Base-by-base conservation (phyloP, 2,113 vertebrate species). In the Grus americana region DNA sequence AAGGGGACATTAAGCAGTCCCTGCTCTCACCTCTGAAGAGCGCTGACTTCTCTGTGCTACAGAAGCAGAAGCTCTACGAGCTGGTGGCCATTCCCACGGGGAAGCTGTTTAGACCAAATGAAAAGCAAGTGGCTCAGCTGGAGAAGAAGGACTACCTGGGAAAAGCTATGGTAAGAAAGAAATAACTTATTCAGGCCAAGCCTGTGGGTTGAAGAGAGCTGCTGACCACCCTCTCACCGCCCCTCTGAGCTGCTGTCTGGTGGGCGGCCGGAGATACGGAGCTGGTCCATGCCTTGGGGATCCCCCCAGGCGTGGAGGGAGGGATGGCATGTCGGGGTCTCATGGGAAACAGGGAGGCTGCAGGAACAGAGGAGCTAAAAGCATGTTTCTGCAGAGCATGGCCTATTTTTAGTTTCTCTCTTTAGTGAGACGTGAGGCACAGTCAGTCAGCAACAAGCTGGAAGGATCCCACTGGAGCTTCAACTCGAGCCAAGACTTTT, bases 61-160 rank as follows among this genome's bases (percentile, higher is more conserved):
- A 99, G 99, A 99, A 99, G 80, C 99, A 99, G 97, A 99, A 99
- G 87, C 93, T 98, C 61, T 99, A 98, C 32, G 98, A 98, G 44
- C 98, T 97, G 1, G 98, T 99, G 21, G 96, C 98, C 89, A 97
- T 99, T 82, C 98, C 98, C 0, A 57, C 47, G 2, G 99, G 98
- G 72, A 97, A 97, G 93, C 88, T 99, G 13, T 99, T 99, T 44
- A 98, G 98, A 84, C 99, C 99, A 3, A 99, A 99, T 3, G 99
- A 99, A 96, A 97, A 98, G 91, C 99, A 99, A n/a, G 99, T 99
- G 87, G 99, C 99, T 79, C 99, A 99, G 96, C 97, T 99, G 97
- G 99, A 98, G 97, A 99, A 99, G 98, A 99, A 99, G 93, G 99
- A 99, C 96, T 99, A 99, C 91, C 98, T 99, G 71, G 99, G 99